phyloP scores from a whole-genome alignment of 1,140 invertebrate genomes.

The Drosophila auraria region DNA sequence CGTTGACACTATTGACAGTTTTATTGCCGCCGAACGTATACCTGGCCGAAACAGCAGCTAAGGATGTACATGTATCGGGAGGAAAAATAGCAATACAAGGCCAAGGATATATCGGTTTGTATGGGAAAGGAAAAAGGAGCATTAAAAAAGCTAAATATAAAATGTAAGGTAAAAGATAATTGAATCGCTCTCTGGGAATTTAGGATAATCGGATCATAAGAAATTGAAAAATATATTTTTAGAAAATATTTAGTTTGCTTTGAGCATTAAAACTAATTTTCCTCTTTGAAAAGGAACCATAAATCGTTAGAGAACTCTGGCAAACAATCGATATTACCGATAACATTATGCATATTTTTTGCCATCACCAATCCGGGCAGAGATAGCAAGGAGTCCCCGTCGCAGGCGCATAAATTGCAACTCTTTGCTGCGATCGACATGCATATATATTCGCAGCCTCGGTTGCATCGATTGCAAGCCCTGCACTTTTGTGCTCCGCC shows the following conservation, averaged over 20 bases:
- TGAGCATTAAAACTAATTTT: too few species aligned
- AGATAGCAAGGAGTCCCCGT: neutral
- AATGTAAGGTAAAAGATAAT: neutral
- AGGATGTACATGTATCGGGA: constrained; percentile 6
- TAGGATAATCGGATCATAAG: too few species aligned
- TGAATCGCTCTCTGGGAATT: neutral
- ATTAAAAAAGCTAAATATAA: too few species aligned
- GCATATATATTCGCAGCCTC: constrained; percentile 51
- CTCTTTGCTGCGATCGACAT: constrained; percentile 50
- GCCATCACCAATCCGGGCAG: neutral
- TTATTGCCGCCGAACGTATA: constrained; percentile 57
- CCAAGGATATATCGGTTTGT: neutral
- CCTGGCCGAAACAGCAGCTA: constrained; percentile 36
- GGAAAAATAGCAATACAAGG: neutral
- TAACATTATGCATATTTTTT: neutral
- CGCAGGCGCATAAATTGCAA: constrained; percentile 40
- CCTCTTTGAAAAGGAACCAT: too few species aligned
- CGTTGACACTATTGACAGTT: constrained; percentile 62
- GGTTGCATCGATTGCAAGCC: constrained; percentile 32
- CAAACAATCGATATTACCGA: neutral
- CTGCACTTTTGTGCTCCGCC: constrained; percentile 48
- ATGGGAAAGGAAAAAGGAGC: too few species aligned
- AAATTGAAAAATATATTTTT: too few species aligned
- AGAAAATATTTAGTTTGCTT: too few species aligned
- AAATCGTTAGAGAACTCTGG: neutral